Percentiles rank a stretch among this genome's conserved stretches.
Evolutionary conservation across 2,797 vertebrate species (phyloP).

Genomic region (Poeciliopsis infans): DNA sequence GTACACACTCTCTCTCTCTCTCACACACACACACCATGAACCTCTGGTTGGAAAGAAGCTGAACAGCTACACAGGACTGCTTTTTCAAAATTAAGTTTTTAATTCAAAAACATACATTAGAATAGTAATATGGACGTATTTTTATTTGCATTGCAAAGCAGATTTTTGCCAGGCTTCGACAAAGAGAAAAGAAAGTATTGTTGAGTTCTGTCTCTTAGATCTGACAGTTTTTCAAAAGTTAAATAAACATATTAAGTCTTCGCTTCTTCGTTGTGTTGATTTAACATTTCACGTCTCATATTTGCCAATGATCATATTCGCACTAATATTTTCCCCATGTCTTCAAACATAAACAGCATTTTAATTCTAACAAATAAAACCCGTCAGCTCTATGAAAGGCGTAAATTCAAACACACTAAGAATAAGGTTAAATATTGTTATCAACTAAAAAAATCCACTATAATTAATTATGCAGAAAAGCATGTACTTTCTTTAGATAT

Average conservation of each 20-base stretch:
- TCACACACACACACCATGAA: slow-evolving; percentile 16
- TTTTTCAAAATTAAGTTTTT: not conserved
- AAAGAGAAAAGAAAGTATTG: not conserved
- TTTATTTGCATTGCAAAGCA: not conserved
- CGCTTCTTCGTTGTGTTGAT: not conserved
- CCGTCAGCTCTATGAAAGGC: not conserved
- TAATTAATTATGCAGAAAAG: not conserved
- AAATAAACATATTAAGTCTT: no score
- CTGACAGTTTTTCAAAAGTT: not conserved
- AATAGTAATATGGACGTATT: not conserved
- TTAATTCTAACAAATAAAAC: not conserved
- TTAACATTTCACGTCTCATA: not conserved
- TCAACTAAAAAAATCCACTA: not conserved
- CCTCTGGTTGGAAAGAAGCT: slow-evolving; percentile 12
- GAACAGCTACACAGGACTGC: slow-evolving; percentile 20
- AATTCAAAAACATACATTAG: not conserved
- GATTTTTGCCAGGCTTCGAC: not conserved
- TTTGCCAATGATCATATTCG: not conserved
- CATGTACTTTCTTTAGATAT: not conserved
- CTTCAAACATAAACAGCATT: not conserved
- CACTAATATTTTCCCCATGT: not conserved
- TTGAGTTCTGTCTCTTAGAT: not conserved
- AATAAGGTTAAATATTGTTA: not conserved
- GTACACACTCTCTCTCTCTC: slow-evolving; percentile 17
- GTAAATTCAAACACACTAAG: not conserved